phyloP scores from a whole-genome alignment of 2,797 vertebrate species.

The Huso huso region DNA sequence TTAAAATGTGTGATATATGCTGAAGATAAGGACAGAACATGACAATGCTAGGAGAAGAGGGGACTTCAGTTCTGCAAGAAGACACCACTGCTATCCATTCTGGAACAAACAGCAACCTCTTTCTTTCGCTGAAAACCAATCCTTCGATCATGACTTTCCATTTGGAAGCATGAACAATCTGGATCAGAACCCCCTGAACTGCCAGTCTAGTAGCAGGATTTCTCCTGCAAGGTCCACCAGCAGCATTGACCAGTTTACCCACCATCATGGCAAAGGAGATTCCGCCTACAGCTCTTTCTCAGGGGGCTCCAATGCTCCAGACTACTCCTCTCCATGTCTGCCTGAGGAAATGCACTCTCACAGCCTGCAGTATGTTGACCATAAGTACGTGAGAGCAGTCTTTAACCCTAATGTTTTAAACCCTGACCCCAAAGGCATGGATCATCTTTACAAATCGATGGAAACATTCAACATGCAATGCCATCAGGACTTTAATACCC shows the following conservation, averaged over 20 bases:
- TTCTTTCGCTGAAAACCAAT: conserved; percentile 39
- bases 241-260: conserved; percentile 49
- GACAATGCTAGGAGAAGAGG: conserved; percentile 36
- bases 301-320: conserved; percentile 67
- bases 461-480: conserved; percentile 39
- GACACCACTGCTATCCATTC: neutral
- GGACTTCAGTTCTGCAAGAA: conserved; percentile 22
- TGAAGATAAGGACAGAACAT: conserved; percentile 6
- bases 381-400: conserved; percentile 67
- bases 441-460: conserved; percentile 45
- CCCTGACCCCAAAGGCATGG: conserved; percentile 48
- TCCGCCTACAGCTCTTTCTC: conserved; percentile 93
- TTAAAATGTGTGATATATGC: conserved; percentile 1
- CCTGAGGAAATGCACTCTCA: conserved; percentile 54
- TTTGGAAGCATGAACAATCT: conserved; percentile 69
- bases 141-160: conserved; percentile 48
- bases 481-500: conserved; percentile 27
- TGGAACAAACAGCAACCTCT: neutral
- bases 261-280: conserved; percentile 70
- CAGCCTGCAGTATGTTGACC: conserved; percentile 64
- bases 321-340: conserved; percentile 50
- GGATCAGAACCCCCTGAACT: conserved; percentile 59
- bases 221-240: conserved; percentile 55
- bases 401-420: conserved; percentile 49
- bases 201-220: conserved; percentile 48